phyloP scores from a whole-genome alignment of 2,797 vertebrate species.

The Pseudopleuronectes americanus region DNA sequence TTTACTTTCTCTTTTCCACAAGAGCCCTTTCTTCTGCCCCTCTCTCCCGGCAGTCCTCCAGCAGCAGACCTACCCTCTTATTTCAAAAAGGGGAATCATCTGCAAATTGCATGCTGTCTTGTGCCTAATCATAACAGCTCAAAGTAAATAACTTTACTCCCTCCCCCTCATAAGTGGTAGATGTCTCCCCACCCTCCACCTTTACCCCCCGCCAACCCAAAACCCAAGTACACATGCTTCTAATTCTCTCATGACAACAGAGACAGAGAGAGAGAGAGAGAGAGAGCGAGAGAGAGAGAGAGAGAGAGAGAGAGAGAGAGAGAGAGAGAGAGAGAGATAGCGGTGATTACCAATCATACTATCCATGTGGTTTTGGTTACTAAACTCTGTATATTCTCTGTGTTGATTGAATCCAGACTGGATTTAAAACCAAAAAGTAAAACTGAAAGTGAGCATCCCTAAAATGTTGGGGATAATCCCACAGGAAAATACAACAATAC shows the following conservation, averaged over 20 bases:
- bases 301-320: constrained; percentile 19
- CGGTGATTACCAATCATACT: not conserved
- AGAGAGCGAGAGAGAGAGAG: constrained; percentile 17
- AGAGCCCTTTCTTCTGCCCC: constrained; percentile 22
- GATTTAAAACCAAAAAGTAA: no score
- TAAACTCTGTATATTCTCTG: no score
- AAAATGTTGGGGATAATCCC: no score
- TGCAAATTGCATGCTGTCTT: constrained; percentile 73
- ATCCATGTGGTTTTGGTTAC: no score
- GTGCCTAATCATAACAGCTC: constrained; percentile 77
- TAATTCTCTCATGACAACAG: constrained; percentile 22
- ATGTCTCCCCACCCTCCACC: not conserved
- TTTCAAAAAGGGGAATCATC: constrained; percentile 68
- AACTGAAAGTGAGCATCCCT: no score
- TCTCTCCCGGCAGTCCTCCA: constrained; percentile 30
- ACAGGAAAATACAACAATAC: no score
- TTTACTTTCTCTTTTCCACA: constrained; percentile 67
- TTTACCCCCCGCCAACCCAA: not conserved
- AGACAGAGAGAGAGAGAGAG: constrained; percentile 17
- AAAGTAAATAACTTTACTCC: constrained; percentile 70
- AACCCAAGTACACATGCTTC: constrained; percentile 36
- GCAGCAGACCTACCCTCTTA: constrained; percentile 66
- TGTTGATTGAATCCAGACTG: no score
- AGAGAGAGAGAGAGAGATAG: constrained; percentile 7
- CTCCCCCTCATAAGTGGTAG: constrained; percentile 1